A percentile compares a stretch with the other conserved stretches of the same genome.
These are phyloP conservation scores for Cryptoleucopteryx plumbea DNA, from an alignment of 2,113 vertebrate genomes.

Conservation along the genomic window DNA sequence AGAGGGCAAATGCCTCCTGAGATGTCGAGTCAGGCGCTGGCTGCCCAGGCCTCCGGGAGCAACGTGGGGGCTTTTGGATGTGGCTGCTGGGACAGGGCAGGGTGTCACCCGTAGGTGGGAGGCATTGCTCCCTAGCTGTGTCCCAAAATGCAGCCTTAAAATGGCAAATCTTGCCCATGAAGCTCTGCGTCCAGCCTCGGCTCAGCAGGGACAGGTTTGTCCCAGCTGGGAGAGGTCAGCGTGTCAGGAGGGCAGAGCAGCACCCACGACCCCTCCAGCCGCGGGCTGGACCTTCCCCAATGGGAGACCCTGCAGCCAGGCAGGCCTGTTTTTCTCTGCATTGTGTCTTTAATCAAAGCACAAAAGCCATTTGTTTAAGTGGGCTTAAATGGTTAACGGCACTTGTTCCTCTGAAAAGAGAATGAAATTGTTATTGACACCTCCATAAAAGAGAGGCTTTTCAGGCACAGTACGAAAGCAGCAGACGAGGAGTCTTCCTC, in stretches of 20 bases:
- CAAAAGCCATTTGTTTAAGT: neutral
- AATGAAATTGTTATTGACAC: slow-evolving; percentile 45
- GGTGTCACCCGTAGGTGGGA: neutral
- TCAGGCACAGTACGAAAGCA: slow-evolving; percentile 1
- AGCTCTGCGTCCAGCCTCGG: neutral
- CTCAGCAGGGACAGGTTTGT: neutral
- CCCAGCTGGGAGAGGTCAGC: neutral
- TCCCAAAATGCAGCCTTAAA: neutral
- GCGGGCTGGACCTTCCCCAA: neutral
- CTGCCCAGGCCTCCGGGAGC: neutral
- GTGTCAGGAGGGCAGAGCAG: slow-evolving; percentile 42
- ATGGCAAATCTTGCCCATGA: accelerated
- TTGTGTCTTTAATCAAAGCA: slow-evolving; percentile 1
- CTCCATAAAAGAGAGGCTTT: slow-evolving; percentile 22
- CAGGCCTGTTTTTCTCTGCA: neutral
- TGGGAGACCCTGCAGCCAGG: neutral
- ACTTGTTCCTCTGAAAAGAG: slow-evolving; percentile 39
- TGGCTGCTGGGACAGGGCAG: neutral
- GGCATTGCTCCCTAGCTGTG: neutral
- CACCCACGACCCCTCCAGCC: slow-evolving; percentile 1
- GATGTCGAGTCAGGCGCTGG: neutral
- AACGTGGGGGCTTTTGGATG: neutral
- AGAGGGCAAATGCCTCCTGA: neutral
- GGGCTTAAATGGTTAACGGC: slow-evolving; percentile 48
- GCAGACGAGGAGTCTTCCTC: neutral